Conservation (phyloP, 2,888 invertebrate genomes). For the Lithosia quadra region DNA sequence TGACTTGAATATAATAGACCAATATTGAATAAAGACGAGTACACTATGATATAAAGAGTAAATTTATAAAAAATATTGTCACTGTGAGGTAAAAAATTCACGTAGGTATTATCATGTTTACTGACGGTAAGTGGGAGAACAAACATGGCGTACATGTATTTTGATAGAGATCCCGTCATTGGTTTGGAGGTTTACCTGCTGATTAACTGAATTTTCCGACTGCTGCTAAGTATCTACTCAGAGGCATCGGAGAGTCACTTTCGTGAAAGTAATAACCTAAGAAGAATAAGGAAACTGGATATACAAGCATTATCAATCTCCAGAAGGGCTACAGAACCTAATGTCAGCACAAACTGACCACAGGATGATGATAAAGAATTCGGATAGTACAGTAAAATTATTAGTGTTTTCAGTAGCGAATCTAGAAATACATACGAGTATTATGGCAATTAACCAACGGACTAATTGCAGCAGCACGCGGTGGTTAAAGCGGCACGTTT, state of each 20-base stretch:
- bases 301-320: too few species aligned
- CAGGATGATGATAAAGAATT: neutral
- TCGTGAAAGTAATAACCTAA: too few species aligned
- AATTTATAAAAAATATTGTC: neutral
- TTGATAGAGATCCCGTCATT: neutral
- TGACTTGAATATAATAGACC: conserved; percentile 66
- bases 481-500: conserved; percentile 13
- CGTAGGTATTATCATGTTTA: neutral
- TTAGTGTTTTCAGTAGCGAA: neutral
- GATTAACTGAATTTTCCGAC: too few species aligned
- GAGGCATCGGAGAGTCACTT: too few species aligned
- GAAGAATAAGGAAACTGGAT: too few species aligned
- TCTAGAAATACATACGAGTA: neutral
- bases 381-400: neutral
- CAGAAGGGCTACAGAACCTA: neutral
- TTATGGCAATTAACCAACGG: conserved; percentile 10
- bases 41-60: neutral
- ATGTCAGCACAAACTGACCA: neutral
- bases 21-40: conserved; percentile 68
- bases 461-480: neutral
- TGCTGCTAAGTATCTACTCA: too few species aligned
- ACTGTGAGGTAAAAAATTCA: neutral
- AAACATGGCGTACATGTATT: neutral
- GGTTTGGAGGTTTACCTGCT: too few species aligned
- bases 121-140: neutral